Conservation (phyloP, 2,888 invertebrate genomes). For the Leptinotarsa rubiginosa region DNA sequence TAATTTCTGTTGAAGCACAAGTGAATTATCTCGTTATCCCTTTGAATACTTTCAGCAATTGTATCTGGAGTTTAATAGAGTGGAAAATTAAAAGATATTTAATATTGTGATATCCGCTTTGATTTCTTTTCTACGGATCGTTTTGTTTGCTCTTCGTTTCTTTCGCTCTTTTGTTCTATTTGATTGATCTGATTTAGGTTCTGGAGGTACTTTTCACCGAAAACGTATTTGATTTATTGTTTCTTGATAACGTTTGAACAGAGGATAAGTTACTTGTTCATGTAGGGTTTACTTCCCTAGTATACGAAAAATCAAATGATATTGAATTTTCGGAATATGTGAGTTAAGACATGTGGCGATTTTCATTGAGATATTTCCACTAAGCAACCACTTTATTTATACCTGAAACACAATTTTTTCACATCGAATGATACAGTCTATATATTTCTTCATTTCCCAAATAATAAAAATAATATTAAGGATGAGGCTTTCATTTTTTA, state of each 20-base stretch:
- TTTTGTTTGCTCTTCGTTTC: constrained; percentile 10
- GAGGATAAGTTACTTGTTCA: no score
- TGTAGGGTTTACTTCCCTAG: no score
- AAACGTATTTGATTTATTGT: neutral
- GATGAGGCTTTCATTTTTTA: no score
- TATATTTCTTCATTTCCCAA: no score
- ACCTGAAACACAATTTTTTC: no score
- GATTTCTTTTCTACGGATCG: constrained; percentile 51
- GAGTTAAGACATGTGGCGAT: no score
- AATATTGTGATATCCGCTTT: constrained; percentile 59
- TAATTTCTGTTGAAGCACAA: constrained; percentile 48
- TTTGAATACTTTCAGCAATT: constrained; percentile 63
- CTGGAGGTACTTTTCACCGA: neutral
- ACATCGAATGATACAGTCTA: no score
- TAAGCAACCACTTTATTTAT: no score
- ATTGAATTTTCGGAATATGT: no score
- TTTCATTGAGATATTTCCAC: no score
- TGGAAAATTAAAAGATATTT: constrained; percentile 63
- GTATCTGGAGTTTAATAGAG: constrained; percentile 61
- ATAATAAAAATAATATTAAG: no score
- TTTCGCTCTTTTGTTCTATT: neutral
- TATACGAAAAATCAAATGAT: no score
- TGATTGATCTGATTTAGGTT: neutral
- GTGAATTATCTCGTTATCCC: constrained; percentile 62
- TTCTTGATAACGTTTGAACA: neutral